Evolutionary conservation across 2,113 vertebrate species (phyloP).

Genomic region (Hyperopisus bebe): DNA sequence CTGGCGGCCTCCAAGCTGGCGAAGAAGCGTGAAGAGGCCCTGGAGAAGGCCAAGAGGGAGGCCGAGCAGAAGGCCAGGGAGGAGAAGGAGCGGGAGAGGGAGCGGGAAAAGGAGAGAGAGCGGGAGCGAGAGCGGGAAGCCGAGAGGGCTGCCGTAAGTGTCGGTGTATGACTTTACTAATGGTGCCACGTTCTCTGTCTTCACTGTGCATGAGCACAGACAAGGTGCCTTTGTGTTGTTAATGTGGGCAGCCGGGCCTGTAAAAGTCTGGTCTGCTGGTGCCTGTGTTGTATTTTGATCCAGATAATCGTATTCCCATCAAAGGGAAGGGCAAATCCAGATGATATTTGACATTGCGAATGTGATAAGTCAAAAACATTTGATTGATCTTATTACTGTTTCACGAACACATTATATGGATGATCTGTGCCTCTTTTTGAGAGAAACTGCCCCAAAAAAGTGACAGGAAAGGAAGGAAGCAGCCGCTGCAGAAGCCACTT

Average conservation of each 20-base stretch:
- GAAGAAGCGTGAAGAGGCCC: slow-evolving; percentile 90
- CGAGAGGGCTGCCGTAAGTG: slow-evolving; percentile 76
- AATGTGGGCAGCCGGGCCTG: not conserved
- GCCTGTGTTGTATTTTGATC: not conserved
- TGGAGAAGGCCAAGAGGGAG: slow-evolving; percentile 82
- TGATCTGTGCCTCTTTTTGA: not conserved
- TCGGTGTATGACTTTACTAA: not conserved
- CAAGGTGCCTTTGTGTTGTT: not conserved
- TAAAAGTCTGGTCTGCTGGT: not conserved
- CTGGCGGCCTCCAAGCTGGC: slow-evolving; percentile 89
- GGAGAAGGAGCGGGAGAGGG: slow-evolving; percentile 83
- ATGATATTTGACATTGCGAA: not conserved
- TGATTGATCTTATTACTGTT: not conserved
- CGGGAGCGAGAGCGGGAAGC: slow-evolving; percentile 74
- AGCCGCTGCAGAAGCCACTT: too few species aligned
- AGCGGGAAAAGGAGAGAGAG: slow-evolving; percentile 79
- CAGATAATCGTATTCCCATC: not conserved
- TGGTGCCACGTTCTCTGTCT: not conserved
- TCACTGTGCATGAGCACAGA: not conserved
- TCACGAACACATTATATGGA: not conserved
- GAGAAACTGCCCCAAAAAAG: too few species aligned
- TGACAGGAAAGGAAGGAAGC: too few species aligned
- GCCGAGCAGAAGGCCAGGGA: slow-evolving; percentile 84
- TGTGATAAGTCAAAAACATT: not conserved
- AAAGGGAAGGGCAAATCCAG: not conserved